These are phyloP conservation scores for Drosophila meridionalis DNA, from an alignment of 2,888 invertebrate species.

Conservation along the genomic window DNA sequence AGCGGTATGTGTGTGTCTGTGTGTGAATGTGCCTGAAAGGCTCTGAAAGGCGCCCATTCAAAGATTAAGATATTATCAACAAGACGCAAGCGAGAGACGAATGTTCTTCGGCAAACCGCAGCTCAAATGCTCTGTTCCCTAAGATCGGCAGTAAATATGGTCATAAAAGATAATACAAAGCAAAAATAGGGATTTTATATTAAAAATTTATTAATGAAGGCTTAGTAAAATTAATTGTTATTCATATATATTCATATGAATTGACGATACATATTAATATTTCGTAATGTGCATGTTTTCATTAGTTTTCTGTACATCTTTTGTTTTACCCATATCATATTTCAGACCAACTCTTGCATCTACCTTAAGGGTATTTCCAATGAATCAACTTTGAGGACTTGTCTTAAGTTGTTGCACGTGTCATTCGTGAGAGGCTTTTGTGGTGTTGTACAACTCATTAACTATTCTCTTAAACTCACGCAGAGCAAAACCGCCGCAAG, in stretches of 20 bases:
- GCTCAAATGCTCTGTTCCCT: slow-evolving; percentile 10
- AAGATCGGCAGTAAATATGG: neutral
- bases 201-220: too few species aligned
- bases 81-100: slow-evolving; percentile 25
- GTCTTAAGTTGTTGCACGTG: slow-evolving; percentile 41
- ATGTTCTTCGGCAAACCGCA: neutral
- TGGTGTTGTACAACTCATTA: slow-evolving; percentile 61
- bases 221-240: too few species aligned
- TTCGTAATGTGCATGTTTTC: neutral
- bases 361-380: slow-evolving; percentile 23
- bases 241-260: neutral
- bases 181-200: neutral
- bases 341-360: too few species aligned
- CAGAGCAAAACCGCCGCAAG: neutral
- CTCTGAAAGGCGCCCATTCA: slow-evolving; percentile 42
- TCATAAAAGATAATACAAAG: too few species aligned
- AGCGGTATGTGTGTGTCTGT: neutral
- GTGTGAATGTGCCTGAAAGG: slow-evolving; percentile 18
- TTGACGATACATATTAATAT: neutral
- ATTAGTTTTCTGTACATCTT: neutral
- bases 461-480: slow-evolving; percentile 19
- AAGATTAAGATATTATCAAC: slow-evolving; percentile 74
- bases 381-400: slow-evolving; percentile 8
- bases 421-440: slow-evolving; percentile 27
- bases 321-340: neutral